Base-by-base conservation (phyloP, 2,113 vertebrate genomes). In the Pleuronectes platessa region DNA sequence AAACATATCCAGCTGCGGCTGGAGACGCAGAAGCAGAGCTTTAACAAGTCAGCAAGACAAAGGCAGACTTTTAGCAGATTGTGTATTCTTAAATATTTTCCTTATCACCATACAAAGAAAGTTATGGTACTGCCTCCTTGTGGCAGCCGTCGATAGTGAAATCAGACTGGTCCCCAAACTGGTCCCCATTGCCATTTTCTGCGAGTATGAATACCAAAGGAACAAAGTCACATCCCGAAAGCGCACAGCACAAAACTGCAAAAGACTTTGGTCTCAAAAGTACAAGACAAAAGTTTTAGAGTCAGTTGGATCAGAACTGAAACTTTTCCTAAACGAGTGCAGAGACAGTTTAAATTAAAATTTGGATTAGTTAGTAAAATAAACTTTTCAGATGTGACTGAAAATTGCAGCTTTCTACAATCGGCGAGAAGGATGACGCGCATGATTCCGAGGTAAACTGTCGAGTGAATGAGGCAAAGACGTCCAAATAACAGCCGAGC, bases 381-480 rank as follows among this genome's bases (percentile, higher is more conserved):
- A 2, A 68, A 70, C 61, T 20, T n/a, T 69, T 65, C 4, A 49
- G 45, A 49, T 18, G 60, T 35, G 18, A 23, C 4, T 11, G 14
- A 66, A 61, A 85, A 67, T 13, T n/a, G 15, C 60, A 42, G 18
- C 35, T 37, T 2, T 71, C 12, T 54, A 20, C 20, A 47, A 21
- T 70, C 69, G 59, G 68, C 26, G 21, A 31, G 31, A 31, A 31
- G 31, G 63, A 67, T 60, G 62, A 60, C 18, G 75, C 55, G 27
- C 24, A 75, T 8, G 3, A 64, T 69, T 74, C 35, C 67, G 85
- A 90, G 81, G 81, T 90, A 42, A 88, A 90, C 27, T 59, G 72
- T 81, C 85, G 77, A 76, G 61, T 68, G 61, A 82, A 77, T 73
- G 86, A 92, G 89, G 84, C 89, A 90, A 86, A 82, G 76, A 53